Percentiles rank a stretch among this genome's conserved stretches.
phyloP scores from a whole-genome alignment of 2,113 vertebrate genomes.

The Centrocercus urophasianus region DNA sequence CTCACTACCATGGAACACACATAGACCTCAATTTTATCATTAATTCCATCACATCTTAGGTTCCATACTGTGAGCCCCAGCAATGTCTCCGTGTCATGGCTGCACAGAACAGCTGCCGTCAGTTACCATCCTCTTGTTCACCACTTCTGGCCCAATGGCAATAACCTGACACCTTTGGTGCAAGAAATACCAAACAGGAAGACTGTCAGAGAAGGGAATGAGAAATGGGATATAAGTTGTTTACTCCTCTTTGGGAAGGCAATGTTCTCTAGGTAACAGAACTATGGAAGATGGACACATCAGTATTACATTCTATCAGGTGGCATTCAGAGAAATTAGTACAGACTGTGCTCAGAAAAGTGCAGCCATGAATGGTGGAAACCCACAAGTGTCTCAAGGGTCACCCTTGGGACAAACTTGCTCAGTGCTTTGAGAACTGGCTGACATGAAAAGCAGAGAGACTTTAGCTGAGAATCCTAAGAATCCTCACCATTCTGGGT shows the following conservation, averaged over 20 bases:
- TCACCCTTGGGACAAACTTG: neutral
- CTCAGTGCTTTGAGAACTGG: neutral
- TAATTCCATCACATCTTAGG: neutral
- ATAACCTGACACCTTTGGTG: neutral
- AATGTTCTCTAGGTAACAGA: neutral
- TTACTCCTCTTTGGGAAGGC: neutral
- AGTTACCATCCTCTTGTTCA: neutral
- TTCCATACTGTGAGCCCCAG: neutral
- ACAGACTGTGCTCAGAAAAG: neutral
- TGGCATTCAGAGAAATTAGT: neutral
- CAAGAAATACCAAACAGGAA: neutral
- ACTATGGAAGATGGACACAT: neutral
- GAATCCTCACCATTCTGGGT: neutral
- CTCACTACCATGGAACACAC: neutral
- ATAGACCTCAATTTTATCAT: neutral
- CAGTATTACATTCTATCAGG: neutral
- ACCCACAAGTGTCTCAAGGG: neutral
- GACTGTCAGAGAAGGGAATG: neutral
- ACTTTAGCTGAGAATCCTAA: neutral
- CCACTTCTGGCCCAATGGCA: neutral
- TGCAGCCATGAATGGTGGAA: neutral
- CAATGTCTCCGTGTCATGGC: rapidly evolving
- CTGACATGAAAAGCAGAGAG: neutral
- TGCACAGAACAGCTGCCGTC: neutral
- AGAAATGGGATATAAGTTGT: neutral